Percentiles rank a stretch among this genome's conserved stretches.
phyloP scores from a whole-genome alignment of 2,888 invertebrate genomes.

The Pasiphila rectangulata region DNA sequence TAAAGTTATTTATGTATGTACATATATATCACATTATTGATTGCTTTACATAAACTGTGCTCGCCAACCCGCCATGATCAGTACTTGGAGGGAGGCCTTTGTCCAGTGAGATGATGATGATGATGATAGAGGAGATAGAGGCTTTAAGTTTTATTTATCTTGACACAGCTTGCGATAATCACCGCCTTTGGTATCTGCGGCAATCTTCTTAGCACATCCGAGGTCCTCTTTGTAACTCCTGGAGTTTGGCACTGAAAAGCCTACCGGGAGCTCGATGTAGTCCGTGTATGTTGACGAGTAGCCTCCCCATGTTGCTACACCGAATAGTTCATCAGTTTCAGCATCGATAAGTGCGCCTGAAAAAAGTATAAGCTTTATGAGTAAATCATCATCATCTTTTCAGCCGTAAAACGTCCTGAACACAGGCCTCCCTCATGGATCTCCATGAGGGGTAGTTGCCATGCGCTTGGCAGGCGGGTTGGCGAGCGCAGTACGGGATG shows the following conservation, averaged over 20 bases:
- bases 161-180: neutral
- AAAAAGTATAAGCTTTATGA: neutral
- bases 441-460: no score
- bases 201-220: neutral
- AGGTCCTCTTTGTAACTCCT: neutral
- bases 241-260: neutral
- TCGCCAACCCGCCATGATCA: no score
- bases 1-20: no score
- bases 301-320: neutral
- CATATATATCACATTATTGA: no score
- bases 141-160: neutral
- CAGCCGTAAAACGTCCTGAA: no score
- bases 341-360: neutral
- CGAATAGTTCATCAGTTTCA: neutral
- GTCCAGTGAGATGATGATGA: no score
- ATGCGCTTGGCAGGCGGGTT: no score
- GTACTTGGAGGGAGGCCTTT: no score
- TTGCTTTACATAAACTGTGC: no score
- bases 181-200: neutral
- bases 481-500: no score
- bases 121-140: neutral
- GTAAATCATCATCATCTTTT: no score
- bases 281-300: neutral
- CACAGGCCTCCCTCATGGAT: no score
- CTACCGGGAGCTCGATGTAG: neutral